These are phyloP conservation scores for Schrankia costaestrigalis DNA, from an alignment of 2,888 invertebrate species.

Conservation along the genomic window DNA sequence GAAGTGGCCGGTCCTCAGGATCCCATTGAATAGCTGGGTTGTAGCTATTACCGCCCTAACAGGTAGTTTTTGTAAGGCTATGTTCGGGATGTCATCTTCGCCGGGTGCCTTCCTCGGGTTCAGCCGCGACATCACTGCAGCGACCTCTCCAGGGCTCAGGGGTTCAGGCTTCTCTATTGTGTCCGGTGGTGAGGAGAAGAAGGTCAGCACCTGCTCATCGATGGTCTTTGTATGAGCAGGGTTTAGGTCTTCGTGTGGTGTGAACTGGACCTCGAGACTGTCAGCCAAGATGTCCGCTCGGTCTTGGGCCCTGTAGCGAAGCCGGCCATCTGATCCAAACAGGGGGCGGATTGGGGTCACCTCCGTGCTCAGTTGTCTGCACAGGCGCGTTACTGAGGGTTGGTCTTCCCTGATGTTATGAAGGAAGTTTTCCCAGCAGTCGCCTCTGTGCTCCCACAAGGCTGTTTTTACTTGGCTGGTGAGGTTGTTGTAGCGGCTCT, in stretches of 20 bases:
- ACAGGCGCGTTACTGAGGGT: background rate
- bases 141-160: background rate
- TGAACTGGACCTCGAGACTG: background rate
- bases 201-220: background rate
- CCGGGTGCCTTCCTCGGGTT: too few species aligned
- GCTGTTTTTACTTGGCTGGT: background rate
- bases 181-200: background rate
- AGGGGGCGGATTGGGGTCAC: background rate
- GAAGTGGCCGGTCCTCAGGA: too few species aligned
- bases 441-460: background rate
- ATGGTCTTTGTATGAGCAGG: background rate
- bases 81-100: background rate
- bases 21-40: too few species aligned
- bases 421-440: too few species aligned
- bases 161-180: background rate
- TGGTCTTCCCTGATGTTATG: background rate
- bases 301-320: background rate
- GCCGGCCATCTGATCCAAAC: background rate
- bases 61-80: too few species aligned
- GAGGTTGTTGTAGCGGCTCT: background rate
- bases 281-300: background rate
- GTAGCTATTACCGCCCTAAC: too few species aligned
- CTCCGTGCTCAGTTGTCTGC: background rate
- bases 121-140: background rate
- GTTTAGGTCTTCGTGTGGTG: background rate